Base-by-base conservation (phyloP, 2,888 invertebrate genomes). In the Andrena hattorfiana region DNA sequence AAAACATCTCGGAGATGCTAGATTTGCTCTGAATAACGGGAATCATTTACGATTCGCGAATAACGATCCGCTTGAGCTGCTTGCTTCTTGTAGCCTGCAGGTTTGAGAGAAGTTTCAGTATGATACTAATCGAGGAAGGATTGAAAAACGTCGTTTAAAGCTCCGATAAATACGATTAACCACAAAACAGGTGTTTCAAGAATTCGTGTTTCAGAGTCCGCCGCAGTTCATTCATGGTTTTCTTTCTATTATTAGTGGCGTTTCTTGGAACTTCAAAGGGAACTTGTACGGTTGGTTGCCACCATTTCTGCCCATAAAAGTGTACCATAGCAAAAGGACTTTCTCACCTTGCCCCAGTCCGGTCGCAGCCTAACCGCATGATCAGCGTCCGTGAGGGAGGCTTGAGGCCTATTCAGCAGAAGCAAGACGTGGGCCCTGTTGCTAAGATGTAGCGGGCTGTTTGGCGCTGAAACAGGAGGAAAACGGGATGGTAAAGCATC, bases 381-480 rank as follows among this genome's bases (percentile, higher is more conserved):
- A 89, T 96, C 96, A 82, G 97, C 96, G 93, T 97, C 96, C 74
- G 95, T 94, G 80, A 97, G 94, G 30, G 97, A 96, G 87, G 96
- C 96, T 90, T 95, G 95, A 89, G 95, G 95, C 89, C 95, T 94
- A 86, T 95, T 96, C 86, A 96, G 93, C 84, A 95, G 94, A 79
- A 95, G 95, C 84, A 96, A 94, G 59, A 96, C 96, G 92, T 96
- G 95, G 26, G 96, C 96, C 81, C 96, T 95, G 92, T 96, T 95
- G 88, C 96, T 95, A 63, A 96, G 94, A 83, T 96, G 94, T 87
- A 96, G 94, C 87, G 96, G 96, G 92, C 96, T 96, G 83, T 95
- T 94, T 54, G 96, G 96, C 87, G 95, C 97, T 97, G 95, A 51
- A 95, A 95, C 87, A 85, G 85, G 88, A 89, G 16, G 82, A 78